phyloP scores from a whole-genome alignment of 2,797 vertebrate genomes.

The Cynopterus sphinx region DNA sequence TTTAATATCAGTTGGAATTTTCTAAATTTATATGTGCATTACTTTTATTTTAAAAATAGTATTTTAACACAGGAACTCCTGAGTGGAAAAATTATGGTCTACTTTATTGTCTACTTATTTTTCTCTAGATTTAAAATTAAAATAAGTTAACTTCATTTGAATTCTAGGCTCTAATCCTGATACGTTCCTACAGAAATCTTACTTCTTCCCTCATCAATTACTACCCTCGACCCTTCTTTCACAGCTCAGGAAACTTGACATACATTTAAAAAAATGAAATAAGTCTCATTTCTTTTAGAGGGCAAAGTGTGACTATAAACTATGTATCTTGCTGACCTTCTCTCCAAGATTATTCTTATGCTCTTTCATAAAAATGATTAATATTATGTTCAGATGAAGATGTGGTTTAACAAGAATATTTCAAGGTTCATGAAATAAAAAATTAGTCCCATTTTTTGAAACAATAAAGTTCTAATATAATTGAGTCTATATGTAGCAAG shows the following conservation, averaged over 20 bases:
- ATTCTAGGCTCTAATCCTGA: background rate
- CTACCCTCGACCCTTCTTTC: background rate
- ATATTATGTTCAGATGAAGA: background rate
- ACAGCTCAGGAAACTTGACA: background rate
- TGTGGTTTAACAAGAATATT: background rate
- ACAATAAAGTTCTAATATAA: background rate
- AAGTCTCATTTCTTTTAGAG: background rate
- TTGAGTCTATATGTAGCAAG: background rate
- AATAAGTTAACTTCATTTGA: background rate
- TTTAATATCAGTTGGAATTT: background rate
- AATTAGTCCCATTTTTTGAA: background rate
- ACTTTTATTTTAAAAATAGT: slow-evolving; percentile 39
- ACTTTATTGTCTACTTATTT: slow-evolving; percentile 7
- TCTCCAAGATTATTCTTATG: slow-evolving; percentile 4
- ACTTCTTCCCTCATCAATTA: background rate
- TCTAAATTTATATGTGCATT: background rate
- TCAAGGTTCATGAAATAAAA: slow-evolving; percentile 36
- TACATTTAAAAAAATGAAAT: background rate
- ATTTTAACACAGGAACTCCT: background rate
- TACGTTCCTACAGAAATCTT: background rate
- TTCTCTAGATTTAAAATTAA: slow-evolving; percentile 6
- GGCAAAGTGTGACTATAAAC: background rate
- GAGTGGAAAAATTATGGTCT: background rate
- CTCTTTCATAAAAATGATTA: background rate
- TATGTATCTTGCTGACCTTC: background rate